Evolutionary conservation across 2,797 vertebrate genomes (phyloP), one percentile per base, ranked within the genome.

Genomic region (Microctenopoma lineatum): DNA sequence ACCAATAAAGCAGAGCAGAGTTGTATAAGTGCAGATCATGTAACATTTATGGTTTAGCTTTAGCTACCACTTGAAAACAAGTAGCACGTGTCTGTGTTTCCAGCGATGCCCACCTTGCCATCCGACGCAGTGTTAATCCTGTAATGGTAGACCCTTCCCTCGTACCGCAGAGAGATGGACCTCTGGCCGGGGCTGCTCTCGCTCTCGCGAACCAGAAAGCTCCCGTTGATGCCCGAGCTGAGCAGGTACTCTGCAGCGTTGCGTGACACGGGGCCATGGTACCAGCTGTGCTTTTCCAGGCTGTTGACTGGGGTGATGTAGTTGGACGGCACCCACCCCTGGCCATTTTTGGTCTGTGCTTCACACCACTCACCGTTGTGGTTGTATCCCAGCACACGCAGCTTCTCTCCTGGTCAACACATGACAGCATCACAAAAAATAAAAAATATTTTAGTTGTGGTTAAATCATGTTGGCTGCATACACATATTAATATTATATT

Each of bases 281-380:
- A 99, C 98, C 98, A 99, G 85, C 97, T 98, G 66, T 99, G 98
- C 54, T 99, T 99, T 93, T 99, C 98, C 88, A 98, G 93, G 70
- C 98, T 99, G 87, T 98, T 98, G 87, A 99, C 97, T 0, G 98
- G 97, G 0, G 97, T 99, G 94, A 99, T 98, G 92, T 99, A 99
- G 92, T 99, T 99, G 91, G 97, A 98, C 4, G 98, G 98, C 39
- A 99, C 98, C 98, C 97, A 99, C n/a, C 98, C 98, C 83, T 99
- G 98, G 60, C 97, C 98, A 1, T 99, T 98, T 91, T 97, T 98
- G 27, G 96, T 98, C 82, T 97, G 98, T 0, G 97, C 98, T 90
- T 99, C 98, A 0, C 98, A 99, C 98, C 98, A 99, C 70, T 99
- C 98, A 2, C 98, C 96, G 15, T 99, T 99, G 87, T 98, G 97